Evolutionary conservation across 2,888 invertebrate species (phyloP).

Genomic region (Copidosoma aretas): DNA sequence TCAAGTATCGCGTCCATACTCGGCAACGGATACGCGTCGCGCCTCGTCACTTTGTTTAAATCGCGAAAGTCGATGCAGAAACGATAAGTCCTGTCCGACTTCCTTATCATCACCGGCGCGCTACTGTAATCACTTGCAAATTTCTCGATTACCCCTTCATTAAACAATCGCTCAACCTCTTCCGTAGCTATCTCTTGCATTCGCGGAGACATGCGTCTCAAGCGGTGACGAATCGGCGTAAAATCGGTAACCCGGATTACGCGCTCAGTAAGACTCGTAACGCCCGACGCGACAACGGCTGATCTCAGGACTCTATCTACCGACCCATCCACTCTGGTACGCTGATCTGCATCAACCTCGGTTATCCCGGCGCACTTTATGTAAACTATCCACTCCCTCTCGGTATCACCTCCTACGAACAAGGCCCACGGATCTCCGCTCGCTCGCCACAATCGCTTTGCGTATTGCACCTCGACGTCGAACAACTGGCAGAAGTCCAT

Average conservation of each 20-base stretch:
- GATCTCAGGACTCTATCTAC: neutral
- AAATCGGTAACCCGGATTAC: too few relatives aligned
- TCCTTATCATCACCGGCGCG: conserved; percentile 22
- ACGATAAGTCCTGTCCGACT: conserved; percentile 5
- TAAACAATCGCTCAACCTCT: neutral
- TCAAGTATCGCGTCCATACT: conserved; percentile 49
- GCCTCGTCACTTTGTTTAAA: conserved; percentile 49
- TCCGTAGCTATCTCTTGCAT: neutral
- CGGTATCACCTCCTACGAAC: neutral
- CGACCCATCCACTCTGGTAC: neutral
- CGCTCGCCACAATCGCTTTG: too few relatives aligned
- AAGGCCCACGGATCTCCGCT: too few relatives aligned
- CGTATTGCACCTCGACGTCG: too few relatives aligned
- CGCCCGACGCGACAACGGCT: neutral
- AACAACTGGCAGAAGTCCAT: too few relatives aligned
- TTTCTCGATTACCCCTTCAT: conserved; percentile 15
- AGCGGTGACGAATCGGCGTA: too few relatives aligned
- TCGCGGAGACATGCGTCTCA: neutral
- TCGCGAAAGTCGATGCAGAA: conserved; percentile 49
- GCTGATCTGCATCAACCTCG: neutral
- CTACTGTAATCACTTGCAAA: conserved; percentile 4
- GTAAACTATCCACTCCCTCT: neutral
- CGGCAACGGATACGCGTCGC: conserved; percentile 51
- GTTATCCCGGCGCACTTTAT: neutral
- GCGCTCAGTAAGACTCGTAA: too few relatives aligned